Percentiles rank a stretch among this genome's conserved stretches.
Evolutionary conservation across 2,888 invertebrate genomes (phyloP).

Genomic region (Himalopsyche tibetana): DNA sequence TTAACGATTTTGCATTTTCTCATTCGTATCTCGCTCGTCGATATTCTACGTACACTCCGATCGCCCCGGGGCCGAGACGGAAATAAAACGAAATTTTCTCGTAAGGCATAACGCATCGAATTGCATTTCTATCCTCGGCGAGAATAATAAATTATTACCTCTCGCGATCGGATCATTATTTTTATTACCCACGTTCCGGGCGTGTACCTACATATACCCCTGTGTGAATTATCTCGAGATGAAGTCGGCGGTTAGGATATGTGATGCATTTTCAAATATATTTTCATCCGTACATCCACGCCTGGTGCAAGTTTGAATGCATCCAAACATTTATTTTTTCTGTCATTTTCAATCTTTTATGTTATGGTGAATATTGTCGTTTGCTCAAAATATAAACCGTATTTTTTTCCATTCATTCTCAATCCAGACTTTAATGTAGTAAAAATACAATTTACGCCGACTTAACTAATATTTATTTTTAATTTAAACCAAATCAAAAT

Average conservation of each 20-base stretch:
- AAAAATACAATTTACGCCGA: too few species aligned
- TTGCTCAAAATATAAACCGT: too few species aligned
- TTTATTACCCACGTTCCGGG: constrained; percentile 2
- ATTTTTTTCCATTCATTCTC: too few species aligned
- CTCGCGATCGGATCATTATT: constrained; percentile 14
- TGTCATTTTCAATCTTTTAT: too few species aligned
- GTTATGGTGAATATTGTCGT: too few species aligned
- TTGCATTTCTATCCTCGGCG: constrained; percentile 21
- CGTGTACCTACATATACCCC: not conserved
- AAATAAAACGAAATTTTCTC: constrained; percentile 28
- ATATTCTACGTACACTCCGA: not conserved
- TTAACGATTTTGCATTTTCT: constrained; percentile 1
- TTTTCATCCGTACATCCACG: not conserved
- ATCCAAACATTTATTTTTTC: too few species aligned
- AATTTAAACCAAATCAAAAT: too few species aligned
- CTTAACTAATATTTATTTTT: too few species aligned
- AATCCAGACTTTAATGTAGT: too few species aligned
- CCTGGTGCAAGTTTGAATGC: too few species aligned
- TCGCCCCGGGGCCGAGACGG: not conserved
- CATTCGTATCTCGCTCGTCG: not conserved
- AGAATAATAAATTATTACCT: constrained; percentile 28
- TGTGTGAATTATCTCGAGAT: constrained; percentile 8
- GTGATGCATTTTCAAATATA: constrained; percentile 13
- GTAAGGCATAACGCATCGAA: constrained; percentile 16
- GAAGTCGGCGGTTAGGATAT: not conserved